Evolutionary conservation across 1,140 invertebrate genomes (phyloP).

Genomic region (Halictus rubicundus): DNA sequence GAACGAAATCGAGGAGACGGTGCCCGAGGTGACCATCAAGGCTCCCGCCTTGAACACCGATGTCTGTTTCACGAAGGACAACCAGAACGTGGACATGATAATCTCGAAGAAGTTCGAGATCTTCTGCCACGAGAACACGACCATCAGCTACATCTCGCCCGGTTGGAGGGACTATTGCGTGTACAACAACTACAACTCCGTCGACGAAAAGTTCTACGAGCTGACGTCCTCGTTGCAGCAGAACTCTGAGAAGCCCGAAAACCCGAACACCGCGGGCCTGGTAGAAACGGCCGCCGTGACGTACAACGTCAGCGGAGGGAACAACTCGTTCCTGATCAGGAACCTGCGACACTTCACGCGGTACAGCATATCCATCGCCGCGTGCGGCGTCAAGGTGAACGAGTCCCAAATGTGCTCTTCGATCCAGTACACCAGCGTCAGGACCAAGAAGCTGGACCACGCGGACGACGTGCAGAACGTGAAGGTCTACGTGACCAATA

Average conservation of each 20-base stretch:
- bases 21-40: conserved; percentile 52
- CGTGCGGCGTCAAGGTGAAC: conserved; percentile 75
- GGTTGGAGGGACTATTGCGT: conserved; percentile 66
- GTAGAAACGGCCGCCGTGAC: conserved; percentile 31
- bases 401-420: conserved; percentile 65
- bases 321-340: conserved; percentile 65
- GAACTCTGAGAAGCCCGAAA: neutral
- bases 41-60: conserved; percentile 22
- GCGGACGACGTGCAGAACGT: conserved; percentile 76
- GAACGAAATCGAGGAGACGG: conserved; percentile 28
- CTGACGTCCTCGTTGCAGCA: conserved; percentile 6
- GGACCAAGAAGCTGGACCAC: conserved; percentile 69
- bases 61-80: conserved; percentile 65
- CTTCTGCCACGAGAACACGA: conserved; percentile 66
- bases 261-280: neutral
- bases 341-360: conserved; percentile 78
- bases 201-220: conserved; percentile 40
- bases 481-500: conserved; percentile 57
- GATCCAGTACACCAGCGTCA: conserved; percentile 67
- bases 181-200: conserved; percentile 55
- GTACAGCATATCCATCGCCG: conserved; percentile 80
- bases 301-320: conserved; percentile 65
- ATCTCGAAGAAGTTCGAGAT: conserved; percentile 67
- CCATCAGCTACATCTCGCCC: conserved; percentile 53
- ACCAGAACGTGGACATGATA: neutral